A percentile compares a stretch with the other conserved stretches of the same genome.
phyloP scores from a whole-genome alignment of 2,888 invertebrate species.

The Cybosia mesomella region DNA sequence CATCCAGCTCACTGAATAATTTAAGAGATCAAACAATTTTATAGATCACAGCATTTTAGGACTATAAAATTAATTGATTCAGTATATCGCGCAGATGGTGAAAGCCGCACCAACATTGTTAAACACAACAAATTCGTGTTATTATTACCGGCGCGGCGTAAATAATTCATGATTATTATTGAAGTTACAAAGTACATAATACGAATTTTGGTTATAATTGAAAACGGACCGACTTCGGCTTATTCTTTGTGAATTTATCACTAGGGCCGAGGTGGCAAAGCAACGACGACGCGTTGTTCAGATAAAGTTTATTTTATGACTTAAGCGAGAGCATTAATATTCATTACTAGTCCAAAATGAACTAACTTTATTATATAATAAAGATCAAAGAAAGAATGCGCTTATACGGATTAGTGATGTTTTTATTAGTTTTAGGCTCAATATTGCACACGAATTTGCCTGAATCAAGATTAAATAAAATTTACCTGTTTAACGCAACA shows the following conservation, averaged over 20 bases:
- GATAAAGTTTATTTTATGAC: slow-evolving; percentile 86
- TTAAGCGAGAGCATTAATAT: slow-evolving; percentile 85
- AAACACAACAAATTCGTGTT: slow-evolving; percentile 65
- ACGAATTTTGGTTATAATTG: slow-evolving; percentile 79
- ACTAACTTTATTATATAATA: slow-evolving; percentile 85
- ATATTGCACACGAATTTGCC: slow-evolving; percentile 41
- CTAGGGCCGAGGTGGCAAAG: slow-evolving; percentile 68
- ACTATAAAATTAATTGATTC: slow-evolving; percentile 40
- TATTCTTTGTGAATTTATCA: slow-evolving; percentile 83
- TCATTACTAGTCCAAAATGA: slow-evolving; percentile 83
- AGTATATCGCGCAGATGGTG: slow-evolving; percentile 38
- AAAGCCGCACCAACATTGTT: slow-evolving; percentile 50
- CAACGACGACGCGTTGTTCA: slow-evolving; percentile 76
- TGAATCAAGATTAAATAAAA: slow-evolving; percentile 29
- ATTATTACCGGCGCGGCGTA: slow-evolving; percentile 65
- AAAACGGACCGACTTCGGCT: slow-evolving; percentile 78
- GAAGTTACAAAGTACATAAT: slow-evolving; percentile 75
- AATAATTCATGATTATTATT: slow-evolving; percentile 79
- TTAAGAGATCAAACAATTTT: slow-evolving; percentile 46
- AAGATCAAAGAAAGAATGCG: slow-evolving; percentile 75
- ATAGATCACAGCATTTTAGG: slow-evolving; percentile 35
- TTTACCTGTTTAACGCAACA: neutral
- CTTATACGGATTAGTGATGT: slow-evolving; percentile 54
- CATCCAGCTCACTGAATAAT: slow-evolving; percentile 35
- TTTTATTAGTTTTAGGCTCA: slow-evolving; percentile 51